Evolutionary conservation across 2,888 invertebrate genomes (phyloP), one percentile per base, ranked within the genome.

Genomic region (Callosobruchus maculatus): DNA sequence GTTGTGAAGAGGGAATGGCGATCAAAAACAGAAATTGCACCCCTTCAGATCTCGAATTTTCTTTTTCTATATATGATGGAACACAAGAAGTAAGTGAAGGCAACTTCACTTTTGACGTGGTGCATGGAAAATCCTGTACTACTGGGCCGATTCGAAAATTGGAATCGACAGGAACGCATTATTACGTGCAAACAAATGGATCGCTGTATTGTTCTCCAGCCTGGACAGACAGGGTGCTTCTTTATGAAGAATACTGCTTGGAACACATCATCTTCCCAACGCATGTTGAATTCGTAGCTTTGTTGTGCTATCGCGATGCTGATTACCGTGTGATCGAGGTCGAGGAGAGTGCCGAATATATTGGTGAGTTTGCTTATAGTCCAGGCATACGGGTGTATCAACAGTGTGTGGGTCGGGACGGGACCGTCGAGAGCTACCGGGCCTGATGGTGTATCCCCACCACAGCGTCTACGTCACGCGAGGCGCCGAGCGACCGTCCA

Each of bases 111-210:
- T 78, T 80, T 22, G 73, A 74, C 68, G 77, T 81, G n/a, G 74
- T 80, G 9, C 78, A 79, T 49, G 71, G 71, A 20, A 68, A 70
- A n/a, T 66, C 70, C 9, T 80, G 81, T 70, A 72, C 68, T 0
- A 70, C 69, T 20, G 74, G 72, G 0, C 71, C 73, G n/a, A 75
- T 72, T 0, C 70, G 77, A 30, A 77, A 76, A 72, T 73, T 81
- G 31, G 67, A 74, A 76, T 78, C 18, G 20, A 70, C 13, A 68
- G 71, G 7, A 49, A 78, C 80, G 70, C 21, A 30, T 0, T 79
- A 77, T 73, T 80, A 73, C 71, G 31, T 81, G 30, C 81, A 81
- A 72, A 30, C 67, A 2, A 76, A 80, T 73, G 81, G 81, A 1
- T 71, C 76, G 9, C 70, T 81, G 22, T 77, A 74, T 22, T 77